These are phyloP conservation scores for Macrosoma leucophasiata DNA, from an alignment of 2,888 invertebrate species.

Conservation along the genomic window DNA sequence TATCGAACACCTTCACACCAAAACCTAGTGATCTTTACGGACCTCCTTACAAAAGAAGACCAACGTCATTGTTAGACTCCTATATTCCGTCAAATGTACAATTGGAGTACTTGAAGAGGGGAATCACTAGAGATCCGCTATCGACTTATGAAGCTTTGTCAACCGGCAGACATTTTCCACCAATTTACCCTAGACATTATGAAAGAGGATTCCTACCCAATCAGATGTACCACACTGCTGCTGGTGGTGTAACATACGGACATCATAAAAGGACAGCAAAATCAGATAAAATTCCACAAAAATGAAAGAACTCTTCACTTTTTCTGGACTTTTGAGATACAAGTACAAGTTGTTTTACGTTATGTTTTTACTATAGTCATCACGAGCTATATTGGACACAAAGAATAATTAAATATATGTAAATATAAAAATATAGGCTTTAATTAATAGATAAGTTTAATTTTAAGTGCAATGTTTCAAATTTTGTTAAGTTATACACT, in stretches of 20 bases:
- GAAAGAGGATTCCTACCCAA: slow-evolving; percentile 69
- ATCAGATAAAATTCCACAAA: slow-evolving; percentile 30
- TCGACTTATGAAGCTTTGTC: slow-evolving; percentile 60
- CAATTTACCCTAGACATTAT: slow-evolving; percentile 43
- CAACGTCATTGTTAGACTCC: slow-evolving; percentile 74
- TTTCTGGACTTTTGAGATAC: no score
- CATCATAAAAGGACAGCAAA: slow-evolving; percentile 62
- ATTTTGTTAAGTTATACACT: no score
- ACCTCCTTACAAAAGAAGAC: slow-evolving; percentile 45
- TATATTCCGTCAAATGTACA: slow-evolving; percentile 77
- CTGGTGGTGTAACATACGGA: slow-evolving; percentile 60
- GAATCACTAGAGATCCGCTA: slow-evolving; percentile 56
- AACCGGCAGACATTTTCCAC: slow-evolving; percentile 42
- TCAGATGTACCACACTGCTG: slow-evolving; percentile 65
- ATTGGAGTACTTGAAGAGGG: slow-evolving; percentile 63
- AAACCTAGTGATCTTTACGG: slow-evolving; percentile 43
- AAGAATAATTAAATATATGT: no score
- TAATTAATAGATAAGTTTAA: slow-evolving; percentile 1
- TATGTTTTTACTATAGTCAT: no score
- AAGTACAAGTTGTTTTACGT: no score
- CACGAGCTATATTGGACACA: no score
- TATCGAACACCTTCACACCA: slow-evolving; percentile 35
- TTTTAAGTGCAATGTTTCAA: slow-evolving; percentile 1
- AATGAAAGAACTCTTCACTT: no score
- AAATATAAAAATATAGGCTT: no score